Conservation (phyloP, 2,113 vertebrate species). For the Anolis sagrei region DNA sequence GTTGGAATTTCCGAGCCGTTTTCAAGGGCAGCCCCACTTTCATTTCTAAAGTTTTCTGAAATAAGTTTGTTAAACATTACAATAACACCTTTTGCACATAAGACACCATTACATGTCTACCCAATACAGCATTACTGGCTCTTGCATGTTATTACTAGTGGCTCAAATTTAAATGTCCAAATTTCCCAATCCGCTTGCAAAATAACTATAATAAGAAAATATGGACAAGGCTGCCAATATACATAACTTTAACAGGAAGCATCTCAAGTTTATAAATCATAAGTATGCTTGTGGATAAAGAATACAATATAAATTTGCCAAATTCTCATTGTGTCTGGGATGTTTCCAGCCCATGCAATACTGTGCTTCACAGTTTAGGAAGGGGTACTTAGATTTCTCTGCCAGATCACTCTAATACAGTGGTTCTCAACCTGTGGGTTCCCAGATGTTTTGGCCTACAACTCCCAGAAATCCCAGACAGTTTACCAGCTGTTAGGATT, state of each 20-base stretch:
- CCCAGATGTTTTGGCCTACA: no score
- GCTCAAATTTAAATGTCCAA: conserved; percentile 4
- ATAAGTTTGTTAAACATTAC: neutral
- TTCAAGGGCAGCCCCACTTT: no score
- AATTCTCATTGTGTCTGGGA: conserved; percentile 1
- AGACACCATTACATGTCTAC: neutral
- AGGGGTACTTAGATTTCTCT: no score
- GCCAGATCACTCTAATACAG: no score
- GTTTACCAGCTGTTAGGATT: no score
- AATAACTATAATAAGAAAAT: conserved; percentile 1
- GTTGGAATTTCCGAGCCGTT: no score
- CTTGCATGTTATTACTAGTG: neutral
- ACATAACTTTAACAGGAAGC: neutral
- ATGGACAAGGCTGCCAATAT: neutral
- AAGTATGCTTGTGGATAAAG: conserved; percentile 7
- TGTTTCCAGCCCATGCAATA: neutral
- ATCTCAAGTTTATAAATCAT: conserved; percentile 1
- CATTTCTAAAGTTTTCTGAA: neutral
- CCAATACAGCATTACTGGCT: neutral
- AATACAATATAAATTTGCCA: conserved; percentile 1
- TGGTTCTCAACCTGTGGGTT: no score
- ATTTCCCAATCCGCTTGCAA: neutral
- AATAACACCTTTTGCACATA: neutral
- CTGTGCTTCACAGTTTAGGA: no score
- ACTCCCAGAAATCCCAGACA: no score